Conservation (phyloP, 2,113 vertebrate genomes). For the Sander vitreus region DNA sequence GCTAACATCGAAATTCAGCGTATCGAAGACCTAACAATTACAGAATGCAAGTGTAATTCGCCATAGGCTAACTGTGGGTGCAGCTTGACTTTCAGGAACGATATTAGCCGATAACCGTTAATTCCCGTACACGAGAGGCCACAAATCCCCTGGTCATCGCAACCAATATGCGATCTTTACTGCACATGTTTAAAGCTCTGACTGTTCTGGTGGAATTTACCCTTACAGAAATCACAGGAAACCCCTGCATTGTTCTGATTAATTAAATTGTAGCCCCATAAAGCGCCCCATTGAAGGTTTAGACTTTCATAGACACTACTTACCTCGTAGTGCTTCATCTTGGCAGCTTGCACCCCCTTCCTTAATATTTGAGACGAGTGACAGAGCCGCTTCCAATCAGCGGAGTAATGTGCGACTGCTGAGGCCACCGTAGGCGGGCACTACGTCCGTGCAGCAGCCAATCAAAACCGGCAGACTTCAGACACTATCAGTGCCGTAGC, state of each 20-base stretch:
- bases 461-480: conserved; percentile 8
- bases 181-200: neutral
- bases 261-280: neutral
- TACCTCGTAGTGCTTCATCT: conserved; percentile 90
- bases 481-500: conserved; percentile 22
- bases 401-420: neutral
- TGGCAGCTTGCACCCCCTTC: conserved; percentile 69
- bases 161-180: conserved; percentile 15
- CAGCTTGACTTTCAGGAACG: neutral
- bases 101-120: neutral
- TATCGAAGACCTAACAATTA: neutral
- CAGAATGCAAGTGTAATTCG: neutral
- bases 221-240: rapidly evolving
- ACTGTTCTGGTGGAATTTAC: neutral
- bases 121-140: conserved; percentile 6
- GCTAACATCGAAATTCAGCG: neutral
- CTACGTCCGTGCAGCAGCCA: neutral
- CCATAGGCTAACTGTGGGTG: neutral
- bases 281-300: conserved; percentile 29
- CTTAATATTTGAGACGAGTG: conserved; percentile 65
- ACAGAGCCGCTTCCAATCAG: conserved; percentile 75
- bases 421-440: conserved; percentile 1
- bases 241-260: rapidly evolving
- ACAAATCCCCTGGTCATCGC: conserved; percentile 20
- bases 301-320: conserved; percentile 59